Base-by-base conservation (phyloP, 2,797 vertebrate species). In the Anolis apletophallus region DNA sequence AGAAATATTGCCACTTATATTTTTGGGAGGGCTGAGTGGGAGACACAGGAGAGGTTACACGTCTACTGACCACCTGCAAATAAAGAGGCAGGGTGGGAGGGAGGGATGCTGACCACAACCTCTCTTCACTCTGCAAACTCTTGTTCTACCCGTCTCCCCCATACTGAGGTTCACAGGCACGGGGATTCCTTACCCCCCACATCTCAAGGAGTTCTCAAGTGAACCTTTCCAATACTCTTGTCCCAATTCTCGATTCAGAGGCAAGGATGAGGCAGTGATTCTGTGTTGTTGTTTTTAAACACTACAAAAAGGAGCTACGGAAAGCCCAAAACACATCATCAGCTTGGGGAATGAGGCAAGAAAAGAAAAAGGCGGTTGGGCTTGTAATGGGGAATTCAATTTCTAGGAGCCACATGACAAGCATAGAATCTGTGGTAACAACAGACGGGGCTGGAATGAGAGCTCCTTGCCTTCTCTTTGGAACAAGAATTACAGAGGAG, bases 401-500 rank as follows among this genome's bases (percentile, higher is more conserved):
- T 85, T 77, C 23, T 72, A 85, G 55, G 36, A 75, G 54, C 11
- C 46, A 36, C 26, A 46, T 17, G 19, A 46, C 7, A 46, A 11
- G 52, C 50, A 23, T 5, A 57, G 64, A 34, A 57, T 55, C 36
- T 81, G n/a, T 55, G 50, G 72, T 14, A 34, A 71, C 32, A 21
- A 40, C 32, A 13, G 32, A 32, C 55, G 52, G 19, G n/a, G 5
- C 14, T 29, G 34, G 61, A 75, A 57, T 23, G 19, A 79, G 36
- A 71, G 13, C n/a, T 32, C 14, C 13, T 61, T 64, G 57, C 36
- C 10, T n/a, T 34, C 68, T 80, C 32, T 84, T 81, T 94, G 50
- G 34, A 97, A 94, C 40, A 91, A 96, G n/a, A 96, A 80, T 50
- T 96, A 81, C 46, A 97, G 93, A 80, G 93, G 86, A 26, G 95